Base-by-base conservation (phyloP, 2,797 vertebrate species). In the Selene dorsalis region DNA sequence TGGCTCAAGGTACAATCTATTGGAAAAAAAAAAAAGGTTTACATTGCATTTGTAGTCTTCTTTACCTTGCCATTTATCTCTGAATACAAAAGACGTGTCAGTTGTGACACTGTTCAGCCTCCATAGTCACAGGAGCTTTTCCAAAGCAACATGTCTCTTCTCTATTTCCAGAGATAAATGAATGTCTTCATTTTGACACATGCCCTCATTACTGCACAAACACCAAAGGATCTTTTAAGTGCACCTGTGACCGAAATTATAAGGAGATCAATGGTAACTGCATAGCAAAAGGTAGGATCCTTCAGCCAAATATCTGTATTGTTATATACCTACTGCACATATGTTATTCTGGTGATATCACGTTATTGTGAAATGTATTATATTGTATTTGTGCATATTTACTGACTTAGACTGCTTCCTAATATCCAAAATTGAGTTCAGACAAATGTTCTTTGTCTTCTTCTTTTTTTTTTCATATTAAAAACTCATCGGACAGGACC, bases 161-260 rank as follows among this genome's bases (percentile, higher is more conserved):
- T 80, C 8, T 80, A 62, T 69, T 95, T 93, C 4, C 74, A 99
- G 98, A 99, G 92, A 91, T 97, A 79, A 97, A 99, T 87, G 98
- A 99, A 89, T 99, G 98, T 87, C 95, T 98, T 80, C 92, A 96
- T 57, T 97, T 98, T 94, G 97, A 97, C 78, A 89, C 94, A 3
- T 99, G 98, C 88, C 96, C 98, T 75, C 98, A 99, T 30, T 95
- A 95, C 77, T 99, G 98, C 92, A 94, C 93, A 69, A 99, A 99
- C 90, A 93, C 95, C 9, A 97, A 99, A 93, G 98, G 98, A 59
- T 99, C 98, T 35, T 99, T 96, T 90, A 97, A 96, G 92, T 99
- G 98, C 91, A 87, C 93, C 0, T 99, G 98, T 80, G 96, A 97
- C 86, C 95, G 95, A 58, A 99, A 99, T 93, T 99, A 97, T 77